These are phyloP conservation scores for Anas platyrhynchos DNA, from an alignment of 2,113 vertebrate species.

Conservation along the genomic window DNA sequence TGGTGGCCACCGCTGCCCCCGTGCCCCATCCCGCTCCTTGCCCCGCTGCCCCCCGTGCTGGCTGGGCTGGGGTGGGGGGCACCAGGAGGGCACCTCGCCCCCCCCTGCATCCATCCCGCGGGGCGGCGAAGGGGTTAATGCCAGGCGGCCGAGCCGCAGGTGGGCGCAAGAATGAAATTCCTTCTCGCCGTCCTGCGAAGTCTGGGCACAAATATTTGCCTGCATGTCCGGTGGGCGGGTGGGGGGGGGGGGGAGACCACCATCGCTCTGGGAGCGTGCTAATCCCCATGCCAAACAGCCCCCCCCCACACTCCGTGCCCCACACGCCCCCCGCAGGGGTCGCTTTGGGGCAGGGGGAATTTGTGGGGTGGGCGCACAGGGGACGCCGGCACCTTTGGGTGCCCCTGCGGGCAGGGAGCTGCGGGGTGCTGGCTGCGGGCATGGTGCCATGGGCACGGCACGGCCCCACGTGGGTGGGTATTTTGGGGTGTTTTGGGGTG, in stretches of 20 bases:
- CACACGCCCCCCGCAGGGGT: accelerated
- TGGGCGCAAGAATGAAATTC: slow-evolving; percentile 74
- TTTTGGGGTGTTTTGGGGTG: not conserved
- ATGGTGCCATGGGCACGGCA: not conserved
- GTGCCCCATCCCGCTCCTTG: not conserved
- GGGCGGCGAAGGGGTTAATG: slow-evolving; percentile 54
- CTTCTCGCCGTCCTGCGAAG: slow-evolving; percentile 75
- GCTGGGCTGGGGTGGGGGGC: accelerated
- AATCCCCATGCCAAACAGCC: slow-evolving; percentile 67
- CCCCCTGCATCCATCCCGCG: not conserved
- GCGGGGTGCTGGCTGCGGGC: accelerated
- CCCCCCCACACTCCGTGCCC: not conserved
- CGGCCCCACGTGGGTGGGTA: too few species aligned
- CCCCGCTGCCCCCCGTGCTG: accelerated
- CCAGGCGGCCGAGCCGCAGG: slow-evolving; percentile 39
- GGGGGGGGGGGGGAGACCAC: slow-evolving; percentile 55
- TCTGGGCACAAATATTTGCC: slow-evolving; percentile 78
- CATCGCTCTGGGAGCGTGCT: slow-evolving; percentile 54
- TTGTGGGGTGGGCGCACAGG: not conserved
- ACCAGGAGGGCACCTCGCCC: not conserved
- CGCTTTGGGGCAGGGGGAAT: not conserved
- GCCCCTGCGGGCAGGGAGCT: not conserved
- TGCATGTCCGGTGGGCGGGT: slow-evolving; percentile 69
- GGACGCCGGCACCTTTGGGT: not conserved
- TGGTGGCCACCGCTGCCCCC: too few species aligned